Percentiles rank a stretch among this genome's conserved stretches.
These are phyloP conservation scores for Clarias laeviceps DNA, from an alignment of 2,797 vertebrate genomes.

Conservation along the genomic window DNA sequence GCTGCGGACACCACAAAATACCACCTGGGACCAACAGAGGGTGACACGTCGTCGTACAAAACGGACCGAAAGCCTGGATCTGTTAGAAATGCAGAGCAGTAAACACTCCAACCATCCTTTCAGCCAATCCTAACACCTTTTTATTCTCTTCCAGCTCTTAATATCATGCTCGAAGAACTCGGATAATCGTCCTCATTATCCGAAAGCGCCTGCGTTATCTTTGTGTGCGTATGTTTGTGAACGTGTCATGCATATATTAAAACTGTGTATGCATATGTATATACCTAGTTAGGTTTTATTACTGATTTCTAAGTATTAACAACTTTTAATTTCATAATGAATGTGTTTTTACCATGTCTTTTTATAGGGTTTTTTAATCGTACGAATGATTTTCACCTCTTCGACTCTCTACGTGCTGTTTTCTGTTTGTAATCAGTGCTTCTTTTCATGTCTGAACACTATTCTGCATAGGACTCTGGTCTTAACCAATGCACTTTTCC, in stretches of 20 bases:
- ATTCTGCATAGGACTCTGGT: conserved; percentile 79
- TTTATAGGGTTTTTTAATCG: conserved; percentile 75
- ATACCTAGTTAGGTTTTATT: conserved; percentile 67
- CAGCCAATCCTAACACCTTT: conserved; percentile 14
- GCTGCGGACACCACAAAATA: conserved; percentile 42
- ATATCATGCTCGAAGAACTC: conserved; percentile 39
- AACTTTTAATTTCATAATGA: conserved; percentile 77
- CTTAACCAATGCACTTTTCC: conserved; percentile 92
- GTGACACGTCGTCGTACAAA: conserved; percentile 51
- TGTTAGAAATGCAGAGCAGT: conserved; percentile 31
- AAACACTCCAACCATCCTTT: conserved; percentile 44
- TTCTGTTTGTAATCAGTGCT: conserved; percentile 75
- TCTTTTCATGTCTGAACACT: conserved; percentile 65
- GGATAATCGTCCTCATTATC: conserved; percentile 29
- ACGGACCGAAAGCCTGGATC: conserved; percentile 65
- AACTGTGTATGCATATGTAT: conserved; percentile 54
- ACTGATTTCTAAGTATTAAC: conserved; percentile 75
- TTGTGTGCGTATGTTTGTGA: conserved; percentile 17
- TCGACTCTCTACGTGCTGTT: conserved; percentile 62
- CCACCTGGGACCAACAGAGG: conserved; percentile 67
- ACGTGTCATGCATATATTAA: conserved; percentile 29
- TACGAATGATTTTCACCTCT: conserved; percentile 66
- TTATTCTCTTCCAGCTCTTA: conserved; percentile 36
- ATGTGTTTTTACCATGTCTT: conserved; percentile 81
- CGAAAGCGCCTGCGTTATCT: conserved; percentile 19